These are phyloP conservation scores for Chelonus insularis DNA, from an alignment of 1,140 invertebrate species.

Conservation along the genomic window DNA sequence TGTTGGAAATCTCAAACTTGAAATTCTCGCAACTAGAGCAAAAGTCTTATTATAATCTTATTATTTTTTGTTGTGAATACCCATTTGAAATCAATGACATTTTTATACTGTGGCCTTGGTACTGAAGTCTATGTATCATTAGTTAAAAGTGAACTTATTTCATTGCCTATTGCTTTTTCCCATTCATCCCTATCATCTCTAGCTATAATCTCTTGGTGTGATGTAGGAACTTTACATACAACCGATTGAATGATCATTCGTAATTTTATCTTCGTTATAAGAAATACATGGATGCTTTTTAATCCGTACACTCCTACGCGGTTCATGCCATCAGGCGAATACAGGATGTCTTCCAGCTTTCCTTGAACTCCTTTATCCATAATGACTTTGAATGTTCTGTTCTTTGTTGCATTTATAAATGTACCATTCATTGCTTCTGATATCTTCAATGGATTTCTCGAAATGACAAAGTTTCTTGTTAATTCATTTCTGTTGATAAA, in stretches of 20 bases:
- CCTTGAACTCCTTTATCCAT: constrained; percentile 33
- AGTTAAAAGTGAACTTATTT: constrained; percentile 44
- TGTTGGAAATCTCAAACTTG: constrained; percentile 46
- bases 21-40: constrained; percentile 30
- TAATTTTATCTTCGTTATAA: constrained; percentile 33
- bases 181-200: constrained; percentile 40
- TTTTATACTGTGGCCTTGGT: constrained; percentile 45
- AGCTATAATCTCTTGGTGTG: constrained; percentile 43
- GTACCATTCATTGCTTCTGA: constrained; percentile 36
- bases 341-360: constrained; percentile 16
- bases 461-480: constrained; percentile 28
- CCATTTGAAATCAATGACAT: constrained; percentile 26
- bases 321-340: constrained; percentile 14
- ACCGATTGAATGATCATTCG: constrained; percentile 31
- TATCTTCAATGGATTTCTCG: constrained; percentile 21
- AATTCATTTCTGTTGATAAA: constrained; percentile 39
- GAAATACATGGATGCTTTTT: constrained; percentile 35
- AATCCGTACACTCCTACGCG: constrained; percentile 35
- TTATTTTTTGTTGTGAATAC: constrained; percentile 21
- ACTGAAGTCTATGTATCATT: constrained; percentile 52
- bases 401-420: constrained; percentile 38
- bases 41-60: constrained; percentile 44
- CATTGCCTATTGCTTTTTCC: constrained; percentile 46
- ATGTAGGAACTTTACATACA: constrained; percentile 14
- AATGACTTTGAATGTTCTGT: constrained; percentile 27